These are phyloP conservation scores for Danio aesculapii DNA, from an alignment of 2,797 vertebrate genomes.

Conservation along the genomic window DNA sequence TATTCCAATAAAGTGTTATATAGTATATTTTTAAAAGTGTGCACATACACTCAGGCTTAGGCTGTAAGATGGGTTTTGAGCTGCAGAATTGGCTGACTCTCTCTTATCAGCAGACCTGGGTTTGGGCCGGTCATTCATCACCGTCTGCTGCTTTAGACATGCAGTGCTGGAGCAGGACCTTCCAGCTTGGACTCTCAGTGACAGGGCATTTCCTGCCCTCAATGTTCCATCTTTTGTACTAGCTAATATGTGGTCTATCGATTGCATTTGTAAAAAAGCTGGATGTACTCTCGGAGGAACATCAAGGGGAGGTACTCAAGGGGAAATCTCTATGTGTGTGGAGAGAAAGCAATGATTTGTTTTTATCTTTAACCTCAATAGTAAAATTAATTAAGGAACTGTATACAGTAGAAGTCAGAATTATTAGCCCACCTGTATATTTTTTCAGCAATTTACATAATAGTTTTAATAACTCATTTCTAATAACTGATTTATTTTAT, in stretches of 20 bases:
- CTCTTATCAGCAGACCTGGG: constrained; percentile 56
- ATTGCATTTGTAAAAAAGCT: constrained; percentile 56
- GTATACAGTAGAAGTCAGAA: no score
- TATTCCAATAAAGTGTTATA: no score
- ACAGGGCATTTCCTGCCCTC: constrained; percentile 58
- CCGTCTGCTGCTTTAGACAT: constrained; percentile 47
- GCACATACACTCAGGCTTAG: constrained; percentile 32
- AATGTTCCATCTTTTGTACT: constrained; percentile 51
- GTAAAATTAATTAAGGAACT: no score
- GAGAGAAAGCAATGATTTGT: neutral
- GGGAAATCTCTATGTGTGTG: neutral
- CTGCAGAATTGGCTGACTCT: constrained; percentile 39
- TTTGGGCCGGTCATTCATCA: constrained; percentile 61
- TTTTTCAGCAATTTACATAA: no score
- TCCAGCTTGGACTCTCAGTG: constrained; percentile 49
- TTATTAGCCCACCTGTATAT: no score
- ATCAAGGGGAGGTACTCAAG: no score
- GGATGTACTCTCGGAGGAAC: constrained; percentile 6
- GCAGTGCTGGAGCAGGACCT: constrained; percentile 52
- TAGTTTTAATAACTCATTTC: no score
- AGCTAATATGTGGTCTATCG: constrained; percentile 60
- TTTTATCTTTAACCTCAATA: constrained; percentile 6
- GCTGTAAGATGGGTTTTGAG: constrained; percentile 53
- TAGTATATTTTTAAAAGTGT: no score
- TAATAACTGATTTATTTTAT: no score